Conservation (phyloP, 2,797 vertebrate species). For the Pipistrellus nathusii region DNA sequence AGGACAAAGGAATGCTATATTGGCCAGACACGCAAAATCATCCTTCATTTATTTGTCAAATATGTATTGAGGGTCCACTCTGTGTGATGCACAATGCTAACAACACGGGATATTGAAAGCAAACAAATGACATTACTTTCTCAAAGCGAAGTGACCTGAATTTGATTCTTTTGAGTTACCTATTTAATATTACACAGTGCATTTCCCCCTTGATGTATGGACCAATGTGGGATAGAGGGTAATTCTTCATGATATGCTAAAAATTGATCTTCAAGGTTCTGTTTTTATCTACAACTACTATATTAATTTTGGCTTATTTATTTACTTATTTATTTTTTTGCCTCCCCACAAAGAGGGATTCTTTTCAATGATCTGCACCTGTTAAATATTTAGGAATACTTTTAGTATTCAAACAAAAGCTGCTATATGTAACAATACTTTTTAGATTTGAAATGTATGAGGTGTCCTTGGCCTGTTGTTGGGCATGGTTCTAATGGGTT, state of each 20-base stretch:
- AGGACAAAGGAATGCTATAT: neutral
- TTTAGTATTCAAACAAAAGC: conserved; percentile 41
- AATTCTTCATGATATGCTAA: conserved; percentile 12
- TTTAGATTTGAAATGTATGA: conserved; percentile 6
- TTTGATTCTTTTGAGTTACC: conserved; percentile 49
- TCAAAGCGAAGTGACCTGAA: conserved; percentile 6
- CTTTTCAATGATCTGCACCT: conserved; percentile 26
- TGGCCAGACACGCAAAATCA: neutral
- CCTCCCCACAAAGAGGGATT: neutral
- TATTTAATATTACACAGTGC: neutral
- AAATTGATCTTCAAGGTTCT: conserved; percentile 10
- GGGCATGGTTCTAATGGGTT: neutral
- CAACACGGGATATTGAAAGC: neutral
- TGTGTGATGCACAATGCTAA: neutral
- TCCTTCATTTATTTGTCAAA: conserved; percentile 15
- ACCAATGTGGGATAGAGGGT: neutral
- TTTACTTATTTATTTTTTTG: neutral
- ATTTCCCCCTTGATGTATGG: neutral
- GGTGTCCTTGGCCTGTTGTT: neutral
- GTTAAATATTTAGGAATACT: conserved; percentile 43
- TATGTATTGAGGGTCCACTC: neutral
- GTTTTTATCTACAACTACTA: neutral
- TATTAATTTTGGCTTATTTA: neutral
- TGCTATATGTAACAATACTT: neutral
- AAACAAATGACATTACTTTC: neutral